Base-by-base conservation (phyloP, 2,797 vertebrate species). In the Manis javanica region DNA sequence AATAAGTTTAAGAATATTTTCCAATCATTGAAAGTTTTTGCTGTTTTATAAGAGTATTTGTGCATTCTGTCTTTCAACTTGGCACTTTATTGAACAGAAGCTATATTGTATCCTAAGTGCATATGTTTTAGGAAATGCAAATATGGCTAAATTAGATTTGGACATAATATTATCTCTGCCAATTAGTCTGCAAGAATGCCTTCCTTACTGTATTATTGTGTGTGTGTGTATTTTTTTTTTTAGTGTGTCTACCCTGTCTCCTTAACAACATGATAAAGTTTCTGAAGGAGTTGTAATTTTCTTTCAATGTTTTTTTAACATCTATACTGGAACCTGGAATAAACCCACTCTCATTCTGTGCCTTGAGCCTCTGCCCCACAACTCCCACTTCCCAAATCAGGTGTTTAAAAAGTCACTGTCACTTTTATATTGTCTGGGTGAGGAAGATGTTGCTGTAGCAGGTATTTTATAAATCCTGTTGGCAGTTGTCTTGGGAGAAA, bases 1-100 rank as follows among this genome's bases (percentile, higher is more conserved):
- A 26, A 23, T 91, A 75, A 86, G 46, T 74, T 64, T 37, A 79
- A 90, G 86, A 94, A 68, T 95, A 77, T 90, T 97, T 93, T 89
- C 57, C 75, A 75, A 55, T 91, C 9, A 75, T 34, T 89, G 49
- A 78, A 88, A 92, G 61, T 39, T 75, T 85, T 82, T 86, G 37
- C 24, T 63, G 0, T 79, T 92, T 89, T 82, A 34, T 75, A 16
- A 79, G 92, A 29, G 21, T 71, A 72, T 69, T 84, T 90, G 29
- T 90, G 21, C 4, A 46, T 87, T 74, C 31, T 63, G n/a, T 55
- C 31, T 87, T 29, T 90, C 18, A 78, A 2, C 2, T 49, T 93
- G 42, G 64, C 89, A 37, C 46, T 64, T 82, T 81, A 51, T 77
- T 71, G 61, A 93, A 64, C 64, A 84, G 39, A 87, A 71, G 72